phyloP scores from a whole-genome alignment of 2,888 invertebrate species.

The Leucophenga maculata region DNA sequence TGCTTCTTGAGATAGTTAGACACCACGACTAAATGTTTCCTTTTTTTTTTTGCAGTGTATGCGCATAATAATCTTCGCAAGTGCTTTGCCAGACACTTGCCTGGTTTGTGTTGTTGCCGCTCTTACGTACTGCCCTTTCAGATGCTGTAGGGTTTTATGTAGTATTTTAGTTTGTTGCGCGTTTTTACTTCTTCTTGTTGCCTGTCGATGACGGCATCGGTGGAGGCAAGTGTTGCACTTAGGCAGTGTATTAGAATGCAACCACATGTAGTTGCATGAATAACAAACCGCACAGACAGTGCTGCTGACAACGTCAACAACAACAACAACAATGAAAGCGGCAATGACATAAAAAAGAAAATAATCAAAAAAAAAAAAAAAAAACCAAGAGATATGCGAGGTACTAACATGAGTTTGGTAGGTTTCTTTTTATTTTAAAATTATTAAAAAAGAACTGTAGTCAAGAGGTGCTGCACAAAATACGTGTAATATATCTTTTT shows the following conservation, averaged over 20 bases:
- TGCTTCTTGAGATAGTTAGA: too few species aligned
- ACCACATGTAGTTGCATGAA: slow-evolving; percentile 54
- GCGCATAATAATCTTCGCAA: slow-evolving; percentile 47
- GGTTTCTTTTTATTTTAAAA: too few species aligned
- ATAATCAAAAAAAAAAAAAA: not conserved
- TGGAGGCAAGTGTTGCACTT: not conserved
- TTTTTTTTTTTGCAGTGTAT: not conserved
- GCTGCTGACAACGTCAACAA: not conserved
- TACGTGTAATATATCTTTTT: too few species aligned
- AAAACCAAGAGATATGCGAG: not conserved
- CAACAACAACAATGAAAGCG: not conserved
- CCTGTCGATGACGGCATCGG: not conserved
- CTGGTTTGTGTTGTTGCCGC: slow-evolving; percentile 25
- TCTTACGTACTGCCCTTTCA: not conserved
- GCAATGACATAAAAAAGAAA: not conserved
- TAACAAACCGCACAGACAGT: slow-evolving; percentile 48
- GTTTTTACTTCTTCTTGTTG: too few species aligned
- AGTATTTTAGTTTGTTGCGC: slow-evolving; percentile 20
- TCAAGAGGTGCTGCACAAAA: too few species aligned
- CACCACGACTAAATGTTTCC: too few species aligned
- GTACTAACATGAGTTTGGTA: too few species aligned
- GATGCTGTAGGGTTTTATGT: not conserved
- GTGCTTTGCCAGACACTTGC: slow-evolving; percentile 36
- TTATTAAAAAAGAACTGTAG: too few species aligned
- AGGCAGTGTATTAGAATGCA: slow-evolving; percentile 50